A percentile compares a stretch with the other conserved stretches of the same genome.
Conservation (phyloP, 2,888 invertebrate genomes). For the Drosophila pegasa region DNA sequence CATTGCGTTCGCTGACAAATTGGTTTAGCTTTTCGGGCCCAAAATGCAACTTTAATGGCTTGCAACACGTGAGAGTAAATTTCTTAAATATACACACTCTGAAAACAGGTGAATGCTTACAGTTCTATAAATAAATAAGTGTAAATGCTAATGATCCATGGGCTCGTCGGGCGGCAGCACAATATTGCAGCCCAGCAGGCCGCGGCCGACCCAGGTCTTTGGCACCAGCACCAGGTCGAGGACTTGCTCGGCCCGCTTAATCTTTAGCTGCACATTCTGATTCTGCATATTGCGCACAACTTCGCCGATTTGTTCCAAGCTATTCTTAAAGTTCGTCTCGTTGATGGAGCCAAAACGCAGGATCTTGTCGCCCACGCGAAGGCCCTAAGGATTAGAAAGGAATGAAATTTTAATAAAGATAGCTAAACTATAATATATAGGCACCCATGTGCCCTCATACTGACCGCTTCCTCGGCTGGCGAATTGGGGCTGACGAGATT, state of each 20-base stretch:
- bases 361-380: slow-evolving; percentile 89
- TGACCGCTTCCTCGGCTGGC: slow-evolving; percentile 93
- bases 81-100: slow-evolving; percentile 17
- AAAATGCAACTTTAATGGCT: slow-evolving; percentile 14
- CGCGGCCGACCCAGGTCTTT: slow-evolving; percentile 91
- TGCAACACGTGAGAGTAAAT: slow-evolving; percentile 17
- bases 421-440: too few relatives aligned
- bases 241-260: slow-evolving; percentile 86
- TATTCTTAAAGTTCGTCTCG: slow-evolving; percentile 88
- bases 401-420: neutral
- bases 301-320: slow-evolving; percentile 88
- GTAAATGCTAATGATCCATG: slow-evolving; percentile 47
- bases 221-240: slow-evolving; percentile 88
- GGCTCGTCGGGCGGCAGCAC: slow-evolving; percentile 77
- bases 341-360: slow-evolving; percentile 92
- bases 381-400: slow-evolving; percentile 86
- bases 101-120: neutral
- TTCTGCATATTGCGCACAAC: slow-evolving; percentile 88
- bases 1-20: slow-evolving; percentile 10
- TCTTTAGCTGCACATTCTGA: slow-evolving; percentile 86
- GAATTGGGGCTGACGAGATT: slow-evolving; percentile 91
- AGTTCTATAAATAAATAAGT: neutral
- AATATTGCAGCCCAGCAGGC: slow-evolving; percentile 91
- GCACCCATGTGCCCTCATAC: slow-evolving; percentile 61
- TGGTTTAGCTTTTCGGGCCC: slow-evolving; percentile 15